These are phyloP conservation scores for Centropus bengalensis DNA, from an alignment of 2,113 vertebrate species.

Conservation along the genomic window DNA sequence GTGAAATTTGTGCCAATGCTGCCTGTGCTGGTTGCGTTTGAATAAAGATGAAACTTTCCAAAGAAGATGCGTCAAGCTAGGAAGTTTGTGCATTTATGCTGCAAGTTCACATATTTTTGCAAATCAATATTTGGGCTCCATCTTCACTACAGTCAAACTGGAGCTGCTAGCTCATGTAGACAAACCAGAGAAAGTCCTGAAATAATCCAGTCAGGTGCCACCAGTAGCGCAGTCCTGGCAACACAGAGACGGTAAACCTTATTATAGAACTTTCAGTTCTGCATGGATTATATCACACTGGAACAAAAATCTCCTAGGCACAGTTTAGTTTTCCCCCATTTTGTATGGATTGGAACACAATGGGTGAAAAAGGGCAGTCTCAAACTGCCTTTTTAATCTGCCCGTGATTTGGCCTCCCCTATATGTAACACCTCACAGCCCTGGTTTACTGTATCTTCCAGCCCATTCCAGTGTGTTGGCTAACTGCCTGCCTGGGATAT, in stretches of 20 bases:
- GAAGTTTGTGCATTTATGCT: background rate
- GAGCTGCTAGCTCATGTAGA: background rate
- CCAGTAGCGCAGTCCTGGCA: background rate
- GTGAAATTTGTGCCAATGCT: conserved; percentile 83
- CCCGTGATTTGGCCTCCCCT: background rate
- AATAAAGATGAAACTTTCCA: background rate
- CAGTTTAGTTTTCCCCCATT: background rate
- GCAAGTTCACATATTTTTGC: background rate
- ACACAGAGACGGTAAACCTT: background rate
- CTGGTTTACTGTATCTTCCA: background rate
- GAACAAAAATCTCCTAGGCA: background rate
- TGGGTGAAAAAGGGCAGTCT: background rate
- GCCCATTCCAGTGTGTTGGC: background rate
- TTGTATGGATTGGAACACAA: background rate
- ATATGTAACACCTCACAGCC: background rate
- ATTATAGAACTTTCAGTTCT: background rate
- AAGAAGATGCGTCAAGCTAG: background rate
- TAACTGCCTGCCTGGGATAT: background rate
- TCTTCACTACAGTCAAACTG: background rate
- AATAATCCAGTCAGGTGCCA: background rate
- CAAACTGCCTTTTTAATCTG: background rate
- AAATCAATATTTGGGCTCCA: background rate
- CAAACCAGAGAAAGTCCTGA: background rate
- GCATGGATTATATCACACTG: background rate
- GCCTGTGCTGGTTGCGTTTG: conserved; percentile 78